A percentile compares a stretch with the other conserved stretches of the same genome.
phyloP scores from a whole-genome alignment of 2,888 invertebrate genomes.

The Melipona bicolor region DNA sequence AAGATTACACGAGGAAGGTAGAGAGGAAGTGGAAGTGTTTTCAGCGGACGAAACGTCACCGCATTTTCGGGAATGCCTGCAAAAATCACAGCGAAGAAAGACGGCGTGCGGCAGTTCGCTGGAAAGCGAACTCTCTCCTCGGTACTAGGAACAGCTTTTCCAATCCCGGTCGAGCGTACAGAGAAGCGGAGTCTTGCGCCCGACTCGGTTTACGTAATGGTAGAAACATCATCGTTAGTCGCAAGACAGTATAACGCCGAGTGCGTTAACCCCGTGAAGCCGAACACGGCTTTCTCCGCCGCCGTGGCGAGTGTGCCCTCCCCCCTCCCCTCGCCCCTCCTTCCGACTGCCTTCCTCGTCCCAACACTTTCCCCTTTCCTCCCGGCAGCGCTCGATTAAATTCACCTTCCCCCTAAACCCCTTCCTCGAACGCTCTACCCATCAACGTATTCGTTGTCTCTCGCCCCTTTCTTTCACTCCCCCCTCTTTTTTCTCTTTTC shows the following conservation, averaged over 20 bases:
- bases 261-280: conserved; percentile 79
- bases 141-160: conserved; percentile 52
- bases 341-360: conserved; percentile 30
- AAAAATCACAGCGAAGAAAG: neutral
- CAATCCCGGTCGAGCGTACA: conserved; percentile 28
- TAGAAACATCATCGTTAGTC: conserved; percentile 74
- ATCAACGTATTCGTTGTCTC: conserved; percentile 5
- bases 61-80: conserved; percentile 23
- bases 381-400: conserved; percentile 61
- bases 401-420: conserved; percentile 57
- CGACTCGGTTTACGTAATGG: conserved; percentile 68
- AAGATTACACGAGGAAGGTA: neutral
- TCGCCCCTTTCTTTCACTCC: neutral
- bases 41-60: neutral
- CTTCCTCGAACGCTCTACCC: conserved; percentile 16
- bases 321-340: conserved; percentile 9
- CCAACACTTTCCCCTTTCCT: conserved; percentile 63
- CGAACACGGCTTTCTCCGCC: conserved; percentile 75
- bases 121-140: conserved; percentile 44
- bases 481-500: neutral
- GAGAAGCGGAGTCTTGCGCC: conserved; percentile 44
- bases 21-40: no score
- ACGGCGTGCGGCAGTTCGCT: neutral
- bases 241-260: conserved; percentile 68
- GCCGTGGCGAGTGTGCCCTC: conserved; percentile 35